Conservation (phyloP, 2,888 invertebrate species). For the Cetonia aurata region DNA sequence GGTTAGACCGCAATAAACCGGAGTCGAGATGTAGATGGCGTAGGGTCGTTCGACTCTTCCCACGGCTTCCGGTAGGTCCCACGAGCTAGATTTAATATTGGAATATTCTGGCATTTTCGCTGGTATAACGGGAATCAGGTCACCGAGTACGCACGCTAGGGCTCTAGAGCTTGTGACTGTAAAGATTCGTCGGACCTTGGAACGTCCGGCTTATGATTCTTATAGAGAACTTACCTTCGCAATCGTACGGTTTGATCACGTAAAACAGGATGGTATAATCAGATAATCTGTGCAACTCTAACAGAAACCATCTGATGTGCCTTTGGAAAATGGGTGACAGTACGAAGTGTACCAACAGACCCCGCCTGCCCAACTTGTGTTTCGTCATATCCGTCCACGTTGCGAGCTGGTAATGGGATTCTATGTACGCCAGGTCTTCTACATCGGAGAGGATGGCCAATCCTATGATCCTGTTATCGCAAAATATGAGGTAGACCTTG, state of each 20-base stretch:
- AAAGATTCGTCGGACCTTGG: not conserved
- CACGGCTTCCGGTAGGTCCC: slow-evolving; percentile 47
- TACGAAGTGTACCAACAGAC: slow-evolving; percentile 66
- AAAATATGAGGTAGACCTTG: slow-evolving; percentile 54
- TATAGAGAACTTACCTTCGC: slow-evolving; percentile 38
- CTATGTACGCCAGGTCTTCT: slow-evolving; percentile 60
- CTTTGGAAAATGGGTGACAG: slow-evolving; percentile 73
- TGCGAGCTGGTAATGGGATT: slow-evolving; percentile 64
- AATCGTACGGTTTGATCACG: slow-evolving; percentile 68
- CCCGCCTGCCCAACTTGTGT: slow-evolving; percentile 61
- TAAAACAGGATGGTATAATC: slow-evolving; percentile 71
- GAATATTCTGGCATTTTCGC: slow-evolving; percentile 54
- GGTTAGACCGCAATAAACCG: slow-evolving; percentile 68
- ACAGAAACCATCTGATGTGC: slow-evolving; percentile 71
- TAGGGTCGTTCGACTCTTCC: slow-evolving; percentile 56
- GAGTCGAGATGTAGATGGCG: slow-evolving; percentile 71
- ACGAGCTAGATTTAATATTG: slow-evolving; percentile 36
- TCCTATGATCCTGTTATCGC: slow-evolving; percentile 54
- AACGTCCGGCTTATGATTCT: not conserved
- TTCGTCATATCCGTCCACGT: slow-evolving; percentile 59
- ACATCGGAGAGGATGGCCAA: slow-evolving; percentile 59
- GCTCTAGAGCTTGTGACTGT: slow-evolving; percentile 46
- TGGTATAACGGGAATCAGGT: slow-evolving; percentile 58
- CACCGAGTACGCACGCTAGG: slow-evolving; percentile 54
- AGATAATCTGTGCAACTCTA: slow-evolving; percentile 73